Base-by-base conservation (phyloP, 2,113 vertebrate species). In the Odontophorus gujanensis region DNA sequence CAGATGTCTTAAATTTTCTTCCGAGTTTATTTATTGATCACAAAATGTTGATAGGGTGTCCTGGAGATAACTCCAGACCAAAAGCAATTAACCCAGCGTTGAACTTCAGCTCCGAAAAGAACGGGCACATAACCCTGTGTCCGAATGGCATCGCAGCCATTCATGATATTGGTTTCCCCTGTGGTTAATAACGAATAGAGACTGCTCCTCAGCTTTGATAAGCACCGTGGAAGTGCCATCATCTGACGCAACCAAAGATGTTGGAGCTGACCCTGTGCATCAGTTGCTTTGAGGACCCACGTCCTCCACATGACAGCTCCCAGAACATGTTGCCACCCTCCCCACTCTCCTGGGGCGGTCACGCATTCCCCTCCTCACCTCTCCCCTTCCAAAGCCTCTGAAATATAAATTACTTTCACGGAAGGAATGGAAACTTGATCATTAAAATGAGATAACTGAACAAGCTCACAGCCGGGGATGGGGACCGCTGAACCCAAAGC, bases 371-470 rank as follows among this genome's bases (percentile, higher is more conserved):
- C 13, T 21, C 40, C 40, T 53, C 50, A 21, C 30, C 12, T 19
- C 61, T 40, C 73, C 80, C 50, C 16, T 30, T 89, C 71, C 78
- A 12, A 26, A 94, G 62, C 85, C 85, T 73, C 93, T 30, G 75
- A 45, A 93, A 80, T 40, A 80, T 43, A 93, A 93, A 93, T 36
- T 22, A 26, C 74, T 78, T 81, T 61, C 8, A 4, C 66, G 50
- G 95, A 73, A 72, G 69, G 45, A 91, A 50, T 20, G 78, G 89
- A 93, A 94, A 87, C 73, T 32, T 53, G 71, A 95, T 83, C 77
- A 82, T 83, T 95, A 94, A 80, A 95, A 94, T n/a, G 20, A 51
- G 71, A 50, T 65, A 83, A 92, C 80, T 28, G 73, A 92, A 57
- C 80, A 88, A 95, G 92, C 72, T 61, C 16, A 1, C 62, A 71